Evolutionary conservation across 2,888 invertebrate species (phyloP), one percentile per base, ranked within the genome.

Genomic region (Peribatodes rhomboidaria): DNA sequence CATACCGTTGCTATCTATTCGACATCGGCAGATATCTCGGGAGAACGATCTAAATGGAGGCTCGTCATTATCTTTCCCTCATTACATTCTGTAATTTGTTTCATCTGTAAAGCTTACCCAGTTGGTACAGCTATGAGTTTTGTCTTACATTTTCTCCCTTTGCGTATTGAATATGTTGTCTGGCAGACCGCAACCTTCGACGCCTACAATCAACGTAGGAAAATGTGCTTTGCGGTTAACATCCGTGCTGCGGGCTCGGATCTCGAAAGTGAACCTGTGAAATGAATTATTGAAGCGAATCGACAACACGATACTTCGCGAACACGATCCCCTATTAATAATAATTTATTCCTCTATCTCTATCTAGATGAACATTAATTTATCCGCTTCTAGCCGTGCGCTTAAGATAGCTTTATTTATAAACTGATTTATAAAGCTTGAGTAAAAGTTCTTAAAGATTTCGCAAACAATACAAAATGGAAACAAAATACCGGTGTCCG

Each of bases 261-360:
- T 85, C 88, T 85, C 79, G 92, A 92, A 90, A 90, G 91, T 82
- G 88, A 91, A 89, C 88, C 86, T 87, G 89, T 85, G 90, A 90
- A 90, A 91, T 90, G 87, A 89, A 78, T 84, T 88, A 90, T 82
- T 87, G 87, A 92, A 87, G 88, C 90, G 86, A 82, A 84, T 84
- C 88, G 79, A 83, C 80, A 82, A 89, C 81, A 77, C 77, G 87
- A 87, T 86, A 88, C 84, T 78, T 75, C 78, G 82, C 77, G 82
- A 85, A 87, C 80, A 82, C 73, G 81, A 86, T 84, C 81, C 70
- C 64, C 72, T 75, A 80, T 82, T 78, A 74, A 77, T 79, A 74
- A 76, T 78, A 74, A 78, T 78, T 75, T 76, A 76, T 75, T 67
- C 57, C 47, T 31, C 67, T 68, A 70, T 68, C 63, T 73, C 64